phyloP scores from a whole-genome alignment of 2,113 vertebrate species.

The Todiramphus saurophagus region DNA sequence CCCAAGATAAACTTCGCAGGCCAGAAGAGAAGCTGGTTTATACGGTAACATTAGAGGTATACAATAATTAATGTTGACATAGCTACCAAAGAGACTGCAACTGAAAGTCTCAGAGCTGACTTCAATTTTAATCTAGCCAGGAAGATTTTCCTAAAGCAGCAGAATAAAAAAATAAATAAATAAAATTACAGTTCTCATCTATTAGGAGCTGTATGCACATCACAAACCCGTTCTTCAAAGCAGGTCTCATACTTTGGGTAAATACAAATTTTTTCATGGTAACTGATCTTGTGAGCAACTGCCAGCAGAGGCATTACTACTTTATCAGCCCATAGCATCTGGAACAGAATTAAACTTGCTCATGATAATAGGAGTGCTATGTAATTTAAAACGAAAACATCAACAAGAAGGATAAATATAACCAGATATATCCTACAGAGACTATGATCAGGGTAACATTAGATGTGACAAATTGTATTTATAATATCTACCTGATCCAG shows the following conservation, averaged over 20 bases:
- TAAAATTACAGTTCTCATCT: background rate
- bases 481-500: background rate
- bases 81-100: background rate
- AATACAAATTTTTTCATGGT: background rate
- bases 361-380: background rate
- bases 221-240: background rate
- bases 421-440: background rate
- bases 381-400: slow-evolving; percentile 11
- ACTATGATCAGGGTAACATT: background rate
- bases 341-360: slow-evolving; percentile 11
- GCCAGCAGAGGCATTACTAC: slow-evolving; percentile 3
- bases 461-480: background rate
- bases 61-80: background rate
- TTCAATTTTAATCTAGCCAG: background rate
- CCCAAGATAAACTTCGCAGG: background rate
- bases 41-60: background rate
- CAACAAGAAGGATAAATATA: background rate
- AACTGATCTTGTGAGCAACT: slow-evolving; percentile 1
- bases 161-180: background rate
- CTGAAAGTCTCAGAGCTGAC: background rate
- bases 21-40: background rate
- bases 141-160: background rate
- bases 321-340: slow-evolving; percentile 2
- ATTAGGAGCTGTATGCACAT: background rate
- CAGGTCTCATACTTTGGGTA: background rate